Base-by-base conservation (phyloP, 1,140 invertebrate genomes). In the Drosophila lacertosa region DNA sequence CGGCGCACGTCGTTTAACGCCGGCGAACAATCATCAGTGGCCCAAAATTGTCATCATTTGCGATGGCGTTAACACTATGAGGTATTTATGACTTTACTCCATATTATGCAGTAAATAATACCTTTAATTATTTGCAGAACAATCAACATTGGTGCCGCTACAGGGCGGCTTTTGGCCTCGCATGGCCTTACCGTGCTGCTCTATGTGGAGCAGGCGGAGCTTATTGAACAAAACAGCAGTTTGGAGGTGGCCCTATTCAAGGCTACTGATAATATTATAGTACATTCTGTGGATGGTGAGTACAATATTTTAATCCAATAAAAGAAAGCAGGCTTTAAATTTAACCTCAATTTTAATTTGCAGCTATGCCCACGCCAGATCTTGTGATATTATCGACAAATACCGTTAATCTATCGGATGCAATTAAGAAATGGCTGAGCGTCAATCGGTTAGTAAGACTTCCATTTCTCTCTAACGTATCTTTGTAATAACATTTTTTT, bases 1-100 rank as follows among this genome's bases (percentile, higher is more conserved):
- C 9, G 96, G 96, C 3, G 94, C 94, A 57, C 94, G 94, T 55
- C 92, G 94, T 35, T 91, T 97, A 42, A 95, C 95, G 78, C 96
- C 96, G n/a, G 94, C 95, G 59, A 97, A 97, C 90, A 93, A 93
- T 13, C 96, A 97, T 84, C 96, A 97, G 84, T 94, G 94, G 92
- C 96, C 96, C 16, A 94, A 93, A 10, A 95, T 97, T 15, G 94
- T 95, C 16, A 93, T 96, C 2, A 90, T 97, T 2, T 96, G 95
- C 11, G 96, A 91, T 63, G 83, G 78, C n/a, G 60, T 78, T 4
- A 78, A 88, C 15, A 77, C 60, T 4, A 82, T 86, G 70, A 82
- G 82, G 82, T 88, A 16, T 10, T 3, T 9, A 20, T 18, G 5
- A 15, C 9, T 40, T 9, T 40, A 16, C 11, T 13, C n/a, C 3